Conservation (phyloP, 2,113 vertebrate genomes). For the Eretmochelys imbricata region DNA sequence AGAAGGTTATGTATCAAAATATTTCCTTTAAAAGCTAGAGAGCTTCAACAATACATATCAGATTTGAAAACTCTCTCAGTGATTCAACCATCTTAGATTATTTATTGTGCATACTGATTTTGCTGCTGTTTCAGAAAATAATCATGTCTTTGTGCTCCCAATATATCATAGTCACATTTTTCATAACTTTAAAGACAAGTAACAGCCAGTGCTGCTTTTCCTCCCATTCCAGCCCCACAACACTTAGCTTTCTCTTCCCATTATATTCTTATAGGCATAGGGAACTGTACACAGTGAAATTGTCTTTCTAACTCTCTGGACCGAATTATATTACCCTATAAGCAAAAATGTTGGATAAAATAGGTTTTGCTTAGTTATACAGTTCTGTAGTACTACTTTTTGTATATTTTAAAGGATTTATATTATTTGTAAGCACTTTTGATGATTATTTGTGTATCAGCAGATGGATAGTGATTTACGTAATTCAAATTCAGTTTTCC, state of each 20-base stretch:
- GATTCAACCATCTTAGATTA: not conserved
- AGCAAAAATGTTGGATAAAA: not conserved
- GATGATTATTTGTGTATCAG: not conserved
- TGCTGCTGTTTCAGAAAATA: constrained; percentile 37
- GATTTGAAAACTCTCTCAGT: not conserved
- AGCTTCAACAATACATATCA: not conserved
- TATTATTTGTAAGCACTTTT: not conserved
- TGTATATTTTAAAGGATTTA: not conserved
- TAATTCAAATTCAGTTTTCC: constrained; percentile 32
- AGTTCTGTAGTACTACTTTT: not conserved
- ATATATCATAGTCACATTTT: not conserved
- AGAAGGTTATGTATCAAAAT: not conserved
- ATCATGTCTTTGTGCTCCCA: not conserved
- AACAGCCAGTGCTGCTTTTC: not conserved
- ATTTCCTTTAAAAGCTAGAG: not conserved
- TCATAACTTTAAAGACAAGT: not conserved
- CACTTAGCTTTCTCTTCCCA: not conserved
- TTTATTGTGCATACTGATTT: not conserved
- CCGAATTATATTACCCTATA: not conserved
- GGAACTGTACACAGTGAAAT: not conserved
- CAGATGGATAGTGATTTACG: not conserved
- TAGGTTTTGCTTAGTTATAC: not conserved
- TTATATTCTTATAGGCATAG: not conserved
- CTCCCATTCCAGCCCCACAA: not conserved
- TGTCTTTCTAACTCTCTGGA: not conserved